Percentiles rank a stretch among this genome's conserved stretches.
phyloP scores from a whole-genome alignment of 2,113 vertebrate species.

The Gnathonemus echidnorhynchus region DNA sequence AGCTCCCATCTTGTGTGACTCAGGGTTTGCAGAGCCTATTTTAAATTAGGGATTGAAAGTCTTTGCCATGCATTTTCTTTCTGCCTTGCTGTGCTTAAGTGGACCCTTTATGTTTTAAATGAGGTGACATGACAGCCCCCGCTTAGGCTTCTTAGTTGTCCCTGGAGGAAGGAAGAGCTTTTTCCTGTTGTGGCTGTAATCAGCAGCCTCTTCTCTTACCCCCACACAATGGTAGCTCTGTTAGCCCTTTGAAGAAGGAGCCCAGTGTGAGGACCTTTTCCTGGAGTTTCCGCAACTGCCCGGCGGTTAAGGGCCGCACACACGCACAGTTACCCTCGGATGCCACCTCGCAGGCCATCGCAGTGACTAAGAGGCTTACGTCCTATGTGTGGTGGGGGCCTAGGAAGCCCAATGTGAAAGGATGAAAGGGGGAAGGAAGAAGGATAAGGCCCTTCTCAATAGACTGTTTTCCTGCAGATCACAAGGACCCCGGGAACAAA shows the following conservation, averaged over 20 bases:
- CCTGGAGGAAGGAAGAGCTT: slow-evolving; percentile 43
- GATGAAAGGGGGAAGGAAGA: slow-evolving; percentile 30
- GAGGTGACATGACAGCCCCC: slow-evolving; percentile 39
- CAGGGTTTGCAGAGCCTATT: background rate
- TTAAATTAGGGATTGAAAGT: background rate
- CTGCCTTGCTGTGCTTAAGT: slow-evolving; percentile 24
- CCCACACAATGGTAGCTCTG: slow-evolving; percentile 52
- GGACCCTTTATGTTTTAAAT: slow-evolving; percentile 50
- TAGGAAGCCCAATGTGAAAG: slow-evolving; percentile 37
- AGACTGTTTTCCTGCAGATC: slow-evolving; percentile 26
- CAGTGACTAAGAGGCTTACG: slow-evolving; percentile 55
- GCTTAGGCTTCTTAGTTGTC: slow-evolving; percentile 39
- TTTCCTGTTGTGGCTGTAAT: slow-evolving; percentile 53
- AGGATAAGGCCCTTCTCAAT: slow-evolving; percentile 34
- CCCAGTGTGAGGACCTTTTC: slow-evolving; percentile 19
- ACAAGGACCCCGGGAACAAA: slow-evolving; percentile 4
- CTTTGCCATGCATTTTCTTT: slow-evolving; percentile 16
- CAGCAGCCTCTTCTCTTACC: slow-evolving; percentile 50
- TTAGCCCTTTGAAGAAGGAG: slow-evolving; percentile 35
- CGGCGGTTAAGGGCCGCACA: slow-evolving; percentile 12
- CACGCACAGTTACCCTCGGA: slow-evolving; percentile 17
- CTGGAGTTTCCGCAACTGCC: slow-evolving; percentile 31
- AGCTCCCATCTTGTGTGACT: background rate
- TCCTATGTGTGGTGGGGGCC: slow-evolving; percentile 32
- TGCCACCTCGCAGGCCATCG: slow-evolving; percentile 16